phyloP scores from a whole-genome alignment of 2,797 vertebrate species.

The Poecilia velifera region DNA sequence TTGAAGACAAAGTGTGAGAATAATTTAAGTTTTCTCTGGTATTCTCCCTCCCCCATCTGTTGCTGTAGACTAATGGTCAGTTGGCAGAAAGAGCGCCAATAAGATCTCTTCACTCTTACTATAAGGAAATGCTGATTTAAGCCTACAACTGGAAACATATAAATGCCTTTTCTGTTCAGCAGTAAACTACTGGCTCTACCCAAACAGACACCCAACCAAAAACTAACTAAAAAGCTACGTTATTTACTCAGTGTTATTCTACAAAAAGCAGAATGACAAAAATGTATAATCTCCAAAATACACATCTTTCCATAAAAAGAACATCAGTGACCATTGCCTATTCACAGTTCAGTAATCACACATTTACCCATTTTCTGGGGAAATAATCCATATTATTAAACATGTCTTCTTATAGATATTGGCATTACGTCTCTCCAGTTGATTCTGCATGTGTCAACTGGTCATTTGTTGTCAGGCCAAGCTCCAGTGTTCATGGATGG shows the following conservation, averaged over 20 bases:
- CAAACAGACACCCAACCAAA: neutral
- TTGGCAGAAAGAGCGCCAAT: neutral
- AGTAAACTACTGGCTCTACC: neutral
- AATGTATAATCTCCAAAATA: no score
- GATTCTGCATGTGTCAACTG: constrained; percentile 29
- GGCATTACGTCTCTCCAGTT: constrained; percentile 37
- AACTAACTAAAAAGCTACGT: no score
- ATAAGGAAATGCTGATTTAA: neutral
- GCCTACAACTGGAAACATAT: neutral
- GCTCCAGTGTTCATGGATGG: constrained; percentile 24
- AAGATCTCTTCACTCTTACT: neutral
- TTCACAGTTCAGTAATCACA: no score
- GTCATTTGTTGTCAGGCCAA: neutral
- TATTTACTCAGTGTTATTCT: no score
- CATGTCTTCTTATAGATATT: neutral
- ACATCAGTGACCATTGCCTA: no score
- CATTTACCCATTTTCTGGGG: no score
- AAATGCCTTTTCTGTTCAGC: neutral
- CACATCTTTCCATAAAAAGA: no score
- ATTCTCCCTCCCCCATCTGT: neutral
- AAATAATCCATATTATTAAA: no score
- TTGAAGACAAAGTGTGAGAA: neutral
- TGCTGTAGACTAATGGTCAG: neutral
- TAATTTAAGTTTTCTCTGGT: neutral
- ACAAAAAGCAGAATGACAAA: no score